Evolutionary conservation across 2,888 invertebrate genomes (phyloP).

Genomic region (Sinodicranocentrus sp.): DNA sequence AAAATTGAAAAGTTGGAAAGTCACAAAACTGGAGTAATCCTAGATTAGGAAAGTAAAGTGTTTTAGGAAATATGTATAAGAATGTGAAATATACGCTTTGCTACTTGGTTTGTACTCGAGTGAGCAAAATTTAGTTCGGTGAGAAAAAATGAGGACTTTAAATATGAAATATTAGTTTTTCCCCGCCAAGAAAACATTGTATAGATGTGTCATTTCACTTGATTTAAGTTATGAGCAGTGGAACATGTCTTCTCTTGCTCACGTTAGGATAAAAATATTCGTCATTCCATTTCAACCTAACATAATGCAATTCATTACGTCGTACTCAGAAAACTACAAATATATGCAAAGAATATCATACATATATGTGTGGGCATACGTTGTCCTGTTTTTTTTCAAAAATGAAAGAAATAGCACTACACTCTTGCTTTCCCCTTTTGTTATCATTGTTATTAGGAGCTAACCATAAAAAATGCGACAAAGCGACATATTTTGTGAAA

Average conservation of each 20-base stretch:
- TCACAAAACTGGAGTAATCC: too few relatives aligned
- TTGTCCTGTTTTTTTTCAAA: constrained; percentile 29
- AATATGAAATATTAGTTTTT: constrained; percentile 55
- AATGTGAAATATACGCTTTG: too few relatives aligned
- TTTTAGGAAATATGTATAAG: too few relatives aligned
- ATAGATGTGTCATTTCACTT: constrained; percentile 52
- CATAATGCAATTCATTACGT: constrained; percentile 35
- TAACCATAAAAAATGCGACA: constrained; percentile 68
- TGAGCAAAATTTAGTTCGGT: not conserved
- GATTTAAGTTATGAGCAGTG: constrained; percentile 45
- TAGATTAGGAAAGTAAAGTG: too few relatives aligned
- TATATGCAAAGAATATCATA: constrained; percentile 34
- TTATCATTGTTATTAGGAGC: constrained; percentile 69
- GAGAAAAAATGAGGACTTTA: constrained; percentile 41
- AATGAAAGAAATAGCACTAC: constrained; percentile 46
- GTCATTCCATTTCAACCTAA: too few relatives aligned
- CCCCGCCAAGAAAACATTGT: constrained; percentile 47
- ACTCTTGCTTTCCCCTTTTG: constrained; percentile 60
- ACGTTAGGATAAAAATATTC: too few relatives aligned
- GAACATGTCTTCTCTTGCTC: not conserved
- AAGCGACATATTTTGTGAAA: constrained; percentile 62
- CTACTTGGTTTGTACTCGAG: too few relatives aligned
- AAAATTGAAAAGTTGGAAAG: too few relatives aligned
- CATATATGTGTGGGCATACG: not conserved
- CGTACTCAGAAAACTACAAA: constrained; percentile 13